Evolutionary conservation across 2,113 vertebrate species (phyloP).

Genomic region (Zosterops pallidus): DNA sequence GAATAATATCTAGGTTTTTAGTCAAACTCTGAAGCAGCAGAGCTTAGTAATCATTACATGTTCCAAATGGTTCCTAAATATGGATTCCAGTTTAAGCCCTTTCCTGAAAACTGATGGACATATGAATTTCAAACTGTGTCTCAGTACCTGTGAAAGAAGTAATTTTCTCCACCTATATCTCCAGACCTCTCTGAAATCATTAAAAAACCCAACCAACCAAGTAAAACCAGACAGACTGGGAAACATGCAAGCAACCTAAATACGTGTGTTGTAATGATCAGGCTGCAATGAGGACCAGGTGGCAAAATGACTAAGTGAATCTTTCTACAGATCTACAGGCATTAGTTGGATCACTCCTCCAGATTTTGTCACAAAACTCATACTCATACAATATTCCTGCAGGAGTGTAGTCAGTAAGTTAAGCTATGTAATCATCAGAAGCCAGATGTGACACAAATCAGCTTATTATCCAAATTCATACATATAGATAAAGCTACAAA

Average conservation of each 20-base stretch:
- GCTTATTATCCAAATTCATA: neutral
- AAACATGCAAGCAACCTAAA: neutral
- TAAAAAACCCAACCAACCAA: neutral
- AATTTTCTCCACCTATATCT: neutral
- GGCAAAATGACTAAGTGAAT: neutral
- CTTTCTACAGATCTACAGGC: neutral
- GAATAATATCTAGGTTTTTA: neutral
- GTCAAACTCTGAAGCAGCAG: neutral
- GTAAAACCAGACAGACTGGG: neutral
- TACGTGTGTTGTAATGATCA: neutral
- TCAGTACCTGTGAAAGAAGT: neutral
- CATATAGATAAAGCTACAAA: neutral
- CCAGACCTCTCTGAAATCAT: neutral
- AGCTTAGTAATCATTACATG: neutral
- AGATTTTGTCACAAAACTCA: neutral
- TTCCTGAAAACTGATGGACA: neutral
- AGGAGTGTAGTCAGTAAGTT: neutral
- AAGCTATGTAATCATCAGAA: neutral
- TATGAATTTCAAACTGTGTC: neutral
- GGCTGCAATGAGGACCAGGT: neutral
- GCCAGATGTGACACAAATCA: neutral
- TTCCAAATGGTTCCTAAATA: neutral
- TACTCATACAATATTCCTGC: neutral
- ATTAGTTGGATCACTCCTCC: neutral
- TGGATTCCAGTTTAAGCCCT: neutral